These are phyloP conservation scores for Abscondita cerata DNA, from an alignment of 2,888 invertebrate species.

Conservation along the genomic window DNA sequence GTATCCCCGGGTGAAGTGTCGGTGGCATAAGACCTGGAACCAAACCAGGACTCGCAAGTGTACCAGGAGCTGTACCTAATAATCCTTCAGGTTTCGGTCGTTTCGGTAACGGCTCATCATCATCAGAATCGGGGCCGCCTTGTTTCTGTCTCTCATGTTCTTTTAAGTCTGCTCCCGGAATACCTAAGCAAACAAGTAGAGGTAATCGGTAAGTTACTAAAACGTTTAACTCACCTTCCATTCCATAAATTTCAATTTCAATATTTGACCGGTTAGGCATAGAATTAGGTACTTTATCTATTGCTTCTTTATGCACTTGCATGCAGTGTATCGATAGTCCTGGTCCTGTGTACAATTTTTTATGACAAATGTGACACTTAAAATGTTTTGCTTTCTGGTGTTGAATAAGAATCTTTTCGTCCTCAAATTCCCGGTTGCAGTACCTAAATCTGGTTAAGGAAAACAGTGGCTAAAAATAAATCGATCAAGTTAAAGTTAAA, in stretches of 20 bases:
- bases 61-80: conserved; percentile 68
- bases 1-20: conserved; percentile 60
- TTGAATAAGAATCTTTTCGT: conserved; percentile 99
- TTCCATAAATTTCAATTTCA: conserved; percentile 99
- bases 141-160: conserved; percentile 90
- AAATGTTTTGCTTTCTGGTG: conserved; percentile 99
- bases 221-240: conserved; percentile 79
- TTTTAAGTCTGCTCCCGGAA: conserved; percentile 92
- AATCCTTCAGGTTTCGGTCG: conserved; percentile 75
- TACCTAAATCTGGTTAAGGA: conserved; percentile 82
- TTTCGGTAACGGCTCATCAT: conserved; percentile 83
- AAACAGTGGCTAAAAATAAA: conserved; percentile 56
- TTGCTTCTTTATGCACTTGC: conserved; percentile 99
- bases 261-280: conserved; percentile 97
- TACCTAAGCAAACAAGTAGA: conserved; percentile 63
- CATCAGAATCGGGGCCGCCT: conserved; percentile 71
- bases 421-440: conserved; percentile 99
- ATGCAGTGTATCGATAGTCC: conserved; percentile 99
- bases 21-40: conserved; percentile 72
- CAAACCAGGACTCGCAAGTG: conserved; percentile 67
- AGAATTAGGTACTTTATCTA: conserved; percentile 99
- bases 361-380: conserved; percentile 99
- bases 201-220: not conserved
- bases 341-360: conserved; percentile 97
- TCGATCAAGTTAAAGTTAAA: conserved; percentile 46